Evolutionary conservation across 2,797 vertebrate species (phyloP).

Genomic region (Dendrocincla fuliginosa): DNA sequence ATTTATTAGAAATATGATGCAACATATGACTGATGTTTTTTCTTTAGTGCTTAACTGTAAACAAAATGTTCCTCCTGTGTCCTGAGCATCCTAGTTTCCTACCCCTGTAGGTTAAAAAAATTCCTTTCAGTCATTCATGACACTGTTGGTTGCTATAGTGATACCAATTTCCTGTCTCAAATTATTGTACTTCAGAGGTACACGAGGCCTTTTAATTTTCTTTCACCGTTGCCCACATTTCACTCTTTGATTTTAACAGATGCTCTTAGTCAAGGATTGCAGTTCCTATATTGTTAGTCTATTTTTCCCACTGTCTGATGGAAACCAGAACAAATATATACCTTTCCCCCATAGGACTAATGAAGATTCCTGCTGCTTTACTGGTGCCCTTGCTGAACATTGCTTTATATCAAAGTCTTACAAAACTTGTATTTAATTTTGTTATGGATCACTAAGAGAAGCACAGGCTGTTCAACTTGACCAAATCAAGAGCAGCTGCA

Average conservation of each 20-base stretch:
- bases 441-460: background rate
- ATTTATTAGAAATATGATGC: background rate
- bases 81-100: background rate
- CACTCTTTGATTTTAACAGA: background rate
- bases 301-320: background rate
- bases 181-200: slow-evolving; percentile 25
- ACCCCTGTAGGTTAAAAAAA: background rate
- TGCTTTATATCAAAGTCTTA: background rate
- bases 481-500: slow-evolving; percentile 1
- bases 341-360: background rate
- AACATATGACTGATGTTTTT: background rate
- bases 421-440: background rate
- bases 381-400: background rate
- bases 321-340: slow-evolving; percentile 16
- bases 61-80: background rate
- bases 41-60: background rate
- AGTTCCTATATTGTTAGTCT: background rate
- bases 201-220: slow-evolving; percentile 16
- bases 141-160: slow-evolving; percentile 60
- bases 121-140: background rate
- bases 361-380: slow-evolving; percentile 16
- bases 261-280: background rate
- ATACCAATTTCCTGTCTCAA: slow-evolving; percentile 37
- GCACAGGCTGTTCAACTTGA: background rate
- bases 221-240: background rate